phyloP scores from a whole-genome alignment of 2,888 invertebrate genomes.

The Cryptocephalus moraei region DNA sequence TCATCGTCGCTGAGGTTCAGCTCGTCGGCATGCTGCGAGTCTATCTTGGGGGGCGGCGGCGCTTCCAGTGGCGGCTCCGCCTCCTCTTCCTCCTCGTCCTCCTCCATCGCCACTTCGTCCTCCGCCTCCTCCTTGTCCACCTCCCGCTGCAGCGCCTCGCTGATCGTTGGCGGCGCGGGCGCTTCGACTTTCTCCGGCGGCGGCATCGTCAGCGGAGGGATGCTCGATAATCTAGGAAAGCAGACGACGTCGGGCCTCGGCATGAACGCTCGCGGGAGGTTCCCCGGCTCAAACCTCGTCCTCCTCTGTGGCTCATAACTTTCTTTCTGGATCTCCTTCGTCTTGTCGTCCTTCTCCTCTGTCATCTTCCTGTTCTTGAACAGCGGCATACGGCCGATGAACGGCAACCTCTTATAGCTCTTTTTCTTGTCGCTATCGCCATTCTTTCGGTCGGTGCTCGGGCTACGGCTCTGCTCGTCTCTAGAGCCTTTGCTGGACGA shows the following conservation, averaged over 20 bases:
- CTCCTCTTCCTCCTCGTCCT: neutral
- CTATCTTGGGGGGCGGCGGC: conserved; percentile 17
- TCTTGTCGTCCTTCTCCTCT: conserved; percentile 39
- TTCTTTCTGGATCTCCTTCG: conserved; percentile 42
- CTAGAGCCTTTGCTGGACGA: conserved; percentile 8
- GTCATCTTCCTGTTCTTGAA: conserved; percentile 50
- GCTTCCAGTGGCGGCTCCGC: conserved; percentile 16
- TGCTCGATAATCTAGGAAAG: conserved; percentile 34
- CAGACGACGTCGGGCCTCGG: conserved; percentile 37
- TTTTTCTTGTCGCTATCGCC: neutral
- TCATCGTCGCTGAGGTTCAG: conserved; percentile 17
- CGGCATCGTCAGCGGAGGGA: conserved; percentile 28
- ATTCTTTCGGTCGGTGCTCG: conserved; percentile 4
- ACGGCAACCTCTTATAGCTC: conserved; percentile 63
- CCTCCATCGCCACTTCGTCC: neutral
- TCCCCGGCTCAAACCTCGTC: conserved; percentile 36
- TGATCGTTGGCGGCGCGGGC: conserved; percentile 24
- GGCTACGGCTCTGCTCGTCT: conserved; percentile 7
- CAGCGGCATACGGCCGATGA: conserved; percentile 78
- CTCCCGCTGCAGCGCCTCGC: neutral
- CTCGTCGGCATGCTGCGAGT: conserved; percentile 7
- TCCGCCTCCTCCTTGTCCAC: conserved; percentile 1
- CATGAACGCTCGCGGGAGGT: conserved; percentile 33
- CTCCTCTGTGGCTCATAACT: conserved; percentile 34
- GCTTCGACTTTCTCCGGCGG: conserved; percentile 18